These are phyloP conservation scores for Venusia cambrica DNA, from an alignment of 2,888 invertebrate genomes.

Conservation along the genomic window DNA sequence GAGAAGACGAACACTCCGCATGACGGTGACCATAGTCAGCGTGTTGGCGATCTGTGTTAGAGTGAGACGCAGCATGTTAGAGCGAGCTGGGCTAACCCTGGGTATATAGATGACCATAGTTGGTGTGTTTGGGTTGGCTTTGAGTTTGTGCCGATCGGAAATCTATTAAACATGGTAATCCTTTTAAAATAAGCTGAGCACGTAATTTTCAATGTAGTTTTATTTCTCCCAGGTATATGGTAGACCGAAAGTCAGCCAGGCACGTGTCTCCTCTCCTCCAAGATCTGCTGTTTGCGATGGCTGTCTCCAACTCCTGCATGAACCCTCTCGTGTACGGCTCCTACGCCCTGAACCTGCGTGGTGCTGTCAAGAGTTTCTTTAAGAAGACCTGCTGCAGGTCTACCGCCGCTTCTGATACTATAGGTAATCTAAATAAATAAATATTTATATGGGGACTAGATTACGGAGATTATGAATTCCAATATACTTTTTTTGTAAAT, in stretches of 20 bases:
- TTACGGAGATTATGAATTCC: too few species aligned
- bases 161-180: too few species aligned
- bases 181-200: too few species aligned
- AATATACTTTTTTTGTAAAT: too few species aligned
- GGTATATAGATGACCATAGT: conserved; percentile 90
- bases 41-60: conserved; percentile 88
- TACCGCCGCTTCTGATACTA: conserved; percentile 50
- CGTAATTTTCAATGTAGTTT: too few species aligned
- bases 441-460: too few species aligned
- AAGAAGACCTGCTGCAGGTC: conserved; percentile 55
- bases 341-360: conserved; percentile 73
- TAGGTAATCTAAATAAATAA: too few species aligned
- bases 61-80: conserved; percentile 80
- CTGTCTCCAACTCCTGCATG: conserved; percentile 90
- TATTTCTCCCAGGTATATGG: conserved; percentile 82
- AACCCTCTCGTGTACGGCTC: conserved; percentile 91
- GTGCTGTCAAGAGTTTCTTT: conserved; percentile 40
- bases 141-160: too few species aligned
- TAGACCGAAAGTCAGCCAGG: conserved; percentile 84
- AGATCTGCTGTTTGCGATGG: conserved; percentile 88
- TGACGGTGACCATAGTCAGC: conserved; percentile 89
- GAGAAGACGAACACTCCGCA: conserved; percentile 85
- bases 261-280: conserved; percentile 84
- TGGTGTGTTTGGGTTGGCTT: too few species aligned
- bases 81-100: conserved; percentile 85